These are phyloP conservation scores for Euborellia annulipes DNA, from an alignment of 1,140 invertebrate species.

Conservation along the genomic window DNA sequence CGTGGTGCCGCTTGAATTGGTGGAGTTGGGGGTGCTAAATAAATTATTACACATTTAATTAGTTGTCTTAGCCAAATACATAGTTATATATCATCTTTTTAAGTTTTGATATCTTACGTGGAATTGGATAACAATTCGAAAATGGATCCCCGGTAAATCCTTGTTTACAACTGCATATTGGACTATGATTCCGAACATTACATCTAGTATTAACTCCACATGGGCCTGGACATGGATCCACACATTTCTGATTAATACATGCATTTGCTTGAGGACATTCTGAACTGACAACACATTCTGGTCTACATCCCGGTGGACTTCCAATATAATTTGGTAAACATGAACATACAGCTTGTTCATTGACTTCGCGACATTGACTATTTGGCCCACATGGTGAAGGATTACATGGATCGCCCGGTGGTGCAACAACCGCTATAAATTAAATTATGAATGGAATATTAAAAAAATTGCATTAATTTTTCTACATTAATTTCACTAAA, in stretches of 20 bases:
- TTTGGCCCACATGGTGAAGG: no score
- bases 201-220: constrained; percentile 28
- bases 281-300: constrained; percentile 27
- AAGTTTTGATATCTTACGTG: constrained; percentile 27
- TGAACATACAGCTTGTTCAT: neutral
- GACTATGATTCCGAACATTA: constrained; percentile 27
- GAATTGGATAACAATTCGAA: constrained; percentile 22
- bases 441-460: constrained; percentile 10
- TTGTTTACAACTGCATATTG: constrained; percentile 28
- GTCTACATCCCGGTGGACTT: constrained; percentile 39
- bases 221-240: constrained; percentile 49
- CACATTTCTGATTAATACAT: constrained; percentile 54
- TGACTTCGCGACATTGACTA: no score
- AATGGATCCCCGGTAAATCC: constrained; percentile 15
- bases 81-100: constrained; percentile 15
- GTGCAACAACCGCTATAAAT: constrained; percentile 10
- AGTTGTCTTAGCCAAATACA: no score
- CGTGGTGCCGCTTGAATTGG: constrained; percentile 11
- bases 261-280: constrained; percentile 51
- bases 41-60: no score
- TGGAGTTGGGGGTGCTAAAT: constrained; percentile 10
- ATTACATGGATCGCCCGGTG: no score
- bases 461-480: neutral
- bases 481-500: no score
- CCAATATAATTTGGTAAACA: constrained; percentile 26